phyloP scores from a whole-genome alignment of 2,888 invertebrate species.

The Malachius bipustulatus region DNA sequence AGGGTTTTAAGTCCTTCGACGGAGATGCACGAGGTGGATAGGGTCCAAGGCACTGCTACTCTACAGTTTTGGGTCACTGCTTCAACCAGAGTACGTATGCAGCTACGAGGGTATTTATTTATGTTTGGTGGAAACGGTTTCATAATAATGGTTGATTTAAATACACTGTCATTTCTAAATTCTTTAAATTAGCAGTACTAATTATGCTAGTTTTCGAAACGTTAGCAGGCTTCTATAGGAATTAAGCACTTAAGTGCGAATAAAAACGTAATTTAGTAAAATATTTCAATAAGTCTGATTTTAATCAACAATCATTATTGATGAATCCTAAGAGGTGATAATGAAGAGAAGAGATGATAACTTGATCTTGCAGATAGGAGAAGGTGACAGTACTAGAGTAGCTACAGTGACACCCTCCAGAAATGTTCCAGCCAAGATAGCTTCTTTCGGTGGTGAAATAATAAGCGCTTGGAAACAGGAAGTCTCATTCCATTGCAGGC shows the following conservation, averaged over 20 bases:
- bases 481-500: constrained; percentile 68
- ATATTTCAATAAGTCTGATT: no score
- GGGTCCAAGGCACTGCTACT: constrained; percentile 59
- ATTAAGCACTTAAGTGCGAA: no score
- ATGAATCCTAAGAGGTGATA: no score
- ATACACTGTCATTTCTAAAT: not conserved
- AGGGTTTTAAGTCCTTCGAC: constrained; percentile 57
- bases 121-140: not conserved
- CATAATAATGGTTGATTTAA: no score
- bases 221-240: not conserved
- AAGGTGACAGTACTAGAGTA: constrained; percentile 69
- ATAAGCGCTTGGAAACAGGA: constrained; percentile 82
- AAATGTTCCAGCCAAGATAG: constrained; percentile 77
- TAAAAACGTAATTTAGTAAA: no score
- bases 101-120: no score
- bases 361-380: constrained; percentile 45
- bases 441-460: constrained; percentile 71
- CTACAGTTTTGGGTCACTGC: constrained; percentile 68
- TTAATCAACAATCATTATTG: no score
- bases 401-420: constrained; percentile 64
- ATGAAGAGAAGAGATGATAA: no score
- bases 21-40: constrained; percentile 57
- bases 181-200: not conserved
- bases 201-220: not conserved
- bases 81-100: constrained; percentile 49